Evolutionary conservation across 1,140 invertebrate species (phyloP), one percentile per base, ranked within the genome.

Genomic region (Periplaneta americana): DNA sequence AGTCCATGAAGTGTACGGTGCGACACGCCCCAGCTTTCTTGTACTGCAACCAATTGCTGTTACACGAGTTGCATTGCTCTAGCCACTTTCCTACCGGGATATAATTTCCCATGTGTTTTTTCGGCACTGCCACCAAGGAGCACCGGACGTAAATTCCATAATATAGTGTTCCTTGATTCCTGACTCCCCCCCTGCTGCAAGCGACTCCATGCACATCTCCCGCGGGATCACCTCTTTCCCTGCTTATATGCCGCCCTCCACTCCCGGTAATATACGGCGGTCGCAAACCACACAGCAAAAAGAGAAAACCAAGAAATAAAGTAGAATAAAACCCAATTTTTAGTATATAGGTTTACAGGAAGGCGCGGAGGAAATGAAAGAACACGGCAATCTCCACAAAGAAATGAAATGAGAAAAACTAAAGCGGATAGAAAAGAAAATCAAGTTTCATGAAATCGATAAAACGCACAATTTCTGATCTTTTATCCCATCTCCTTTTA

Each of bases 71-170:
- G 48, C 48, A 66, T 11, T 66, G n/a, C n/a, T n/a, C 1, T n/a
- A 28, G 22, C 48, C 48, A 66, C 22, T 28, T 28, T 5, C 11
- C 48, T 28, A n/a, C 22, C 11, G 28, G 48, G 32, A 28, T 74
- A 74, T 74, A 80, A 66, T 80, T 80, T 74, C 79, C 79, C 39
- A 34, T 80, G 79, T 74, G 79, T 74, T 80, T 74, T 80, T 80
- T 34, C 31, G 33, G 17, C 33, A 34, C 35, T 9, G 6, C 2
- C 35, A 37, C 79, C 79, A 66, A 48, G 9, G 77, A 48, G 22
- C 35, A 35, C 48, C 34, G 48, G 77, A 78, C 77, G 77, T 78
- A 78, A 78, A 78, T 78, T 80, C 66, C 57, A 1, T 66, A 80
- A 48, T 74, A 48, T 80, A 80, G 37, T 33, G 79, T 75, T 80